Base-by-base conservation (phyloP, 92 coral and sea anemone species). In the Plumapathes pennacea region DNA sequence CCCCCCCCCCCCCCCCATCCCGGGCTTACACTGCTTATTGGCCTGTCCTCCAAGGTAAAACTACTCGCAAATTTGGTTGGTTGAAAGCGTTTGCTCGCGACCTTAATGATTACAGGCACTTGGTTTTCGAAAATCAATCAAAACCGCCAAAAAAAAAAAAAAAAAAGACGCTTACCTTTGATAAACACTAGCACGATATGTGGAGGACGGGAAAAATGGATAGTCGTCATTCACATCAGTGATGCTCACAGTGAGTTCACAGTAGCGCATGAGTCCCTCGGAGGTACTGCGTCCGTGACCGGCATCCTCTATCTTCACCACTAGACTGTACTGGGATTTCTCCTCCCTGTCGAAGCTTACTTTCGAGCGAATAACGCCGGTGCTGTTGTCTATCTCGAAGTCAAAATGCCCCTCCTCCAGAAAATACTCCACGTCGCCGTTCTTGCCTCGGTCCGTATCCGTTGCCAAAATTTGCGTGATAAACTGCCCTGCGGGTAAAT, bases 161-260 rank as follows among this genome's bases (percentile, higher is more conserved):
- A n/a, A n/a, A n/a, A n/a, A n/a, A n/a, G n/a, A n/a, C n/a, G n/a
- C n/a, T n/a, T n/a, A n/a, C n/a, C n/a, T n/a, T n/a, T 54, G 51
- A 57, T 70, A 68, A 0, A 82, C 71, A 33, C 89, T 75, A 9
- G 83, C 89, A 45, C 32, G 56, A 49, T 88, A 88, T n/a, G 43
- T 64, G 25, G 50, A 63, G n/a, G 71, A 41, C 5, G 42, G 57
- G 37, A 91, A 91, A 13, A 18, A 19, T 0, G 97, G 97, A 46
- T 79, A 91, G 32, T 83, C 76, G 25, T 91, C 97, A 50, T 91
- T 91, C 5, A 46, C 66, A 34, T 91, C 97, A 24, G 50, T 46
- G 2, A 91, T 72, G 29, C 42, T 47, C 1, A 91, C 57, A 0
- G 30, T 52, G 15, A 91, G 18, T 15, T 56, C 54, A 65, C 96